Conservation (phyloP, 2,113 vertebrate genomes). For the Tricholaema leucomelas region DNA sequence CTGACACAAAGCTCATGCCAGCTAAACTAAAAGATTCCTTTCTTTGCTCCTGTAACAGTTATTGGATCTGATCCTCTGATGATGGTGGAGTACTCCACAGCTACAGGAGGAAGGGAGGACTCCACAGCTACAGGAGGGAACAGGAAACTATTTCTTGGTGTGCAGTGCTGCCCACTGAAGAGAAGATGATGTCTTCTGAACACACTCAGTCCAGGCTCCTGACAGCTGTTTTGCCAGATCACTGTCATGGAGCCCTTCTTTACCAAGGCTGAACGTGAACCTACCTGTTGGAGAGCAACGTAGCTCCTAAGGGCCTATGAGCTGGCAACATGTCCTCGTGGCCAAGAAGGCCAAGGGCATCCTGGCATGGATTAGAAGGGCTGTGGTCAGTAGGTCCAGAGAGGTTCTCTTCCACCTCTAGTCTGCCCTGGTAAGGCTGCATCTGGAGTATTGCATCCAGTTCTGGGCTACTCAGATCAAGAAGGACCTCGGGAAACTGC, state of each 20-base stretch:
- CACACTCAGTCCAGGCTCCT: not conserved
- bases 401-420: too few relatives aligned
- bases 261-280: not conserved
- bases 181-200: not conserved
- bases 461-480: too few relatives aligned
- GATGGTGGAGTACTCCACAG: not conserved
- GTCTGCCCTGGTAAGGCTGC: too few relatives aligned
- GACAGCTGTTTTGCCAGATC: not conserved
- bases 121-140: not conserved
- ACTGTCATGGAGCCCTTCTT: not conserved
- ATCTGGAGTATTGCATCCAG: too few relatives aligned
- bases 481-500: too few relatives aligned
- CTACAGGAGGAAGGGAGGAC: not conserved
- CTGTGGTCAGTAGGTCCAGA: too few relatives aligned
- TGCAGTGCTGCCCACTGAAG: not conserved
- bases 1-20: not conserved
- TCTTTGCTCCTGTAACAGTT: not conserved
- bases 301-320: too few relatives aligned
- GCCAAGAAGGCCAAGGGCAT: too few relatives aligned
- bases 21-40: not conserved
- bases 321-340: too few relatives aligned
- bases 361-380: too few relatives aligned
- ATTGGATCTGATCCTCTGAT: not conserved
- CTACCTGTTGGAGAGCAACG: too few relatives aligned
- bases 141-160: not conserved